Percentiles rank a stretch among this genome's conserved stretches.
phyloP scores from a whole-genome alignment of 2,888 invertebrate species.

The Didymodactylos carnosus region DNA sequence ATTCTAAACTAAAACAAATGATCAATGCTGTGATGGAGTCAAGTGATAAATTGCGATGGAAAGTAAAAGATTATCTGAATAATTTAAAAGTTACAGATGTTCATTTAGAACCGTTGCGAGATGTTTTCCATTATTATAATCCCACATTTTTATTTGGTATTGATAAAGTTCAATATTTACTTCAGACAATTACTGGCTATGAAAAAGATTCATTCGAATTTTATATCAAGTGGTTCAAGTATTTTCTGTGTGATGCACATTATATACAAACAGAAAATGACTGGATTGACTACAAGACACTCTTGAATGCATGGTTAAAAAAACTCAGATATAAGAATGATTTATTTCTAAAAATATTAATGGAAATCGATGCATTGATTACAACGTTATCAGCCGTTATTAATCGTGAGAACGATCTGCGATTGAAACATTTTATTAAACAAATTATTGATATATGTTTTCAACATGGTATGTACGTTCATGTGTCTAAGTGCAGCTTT shows the following conservation, averaged over 20 bases:
- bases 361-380: neutral
- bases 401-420: neutral
- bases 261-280: neutral
- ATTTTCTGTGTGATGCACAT: neutral
- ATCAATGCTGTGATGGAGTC: neutral
- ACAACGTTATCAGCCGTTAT: no score
- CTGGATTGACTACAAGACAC: neutral
- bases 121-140: neutral
- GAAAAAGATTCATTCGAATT: neutral
- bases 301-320: neutral
- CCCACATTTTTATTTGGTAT: neutral
- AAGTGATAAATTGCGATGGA: neutral
- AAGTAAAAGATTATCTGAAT: neutral
- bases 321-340: neutral
- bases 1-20: neutral
- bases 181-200: neutral
- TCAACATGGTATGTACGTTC: neutral
- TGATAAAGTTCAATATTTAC: neutral
- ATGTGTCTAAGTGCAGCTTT: no score
- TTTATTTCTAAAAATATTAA: neutral
- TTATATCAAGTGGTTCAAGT: neutral
- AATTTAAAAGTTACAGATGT: neutral
- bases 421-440: neutral
- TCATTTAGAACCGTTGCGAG: neutral
- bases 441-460: neutral